Evolutionary conservation across 2,113 vertebrate genomes (phyloP).

Genomic region (Heterochromis multidens): DNA sequence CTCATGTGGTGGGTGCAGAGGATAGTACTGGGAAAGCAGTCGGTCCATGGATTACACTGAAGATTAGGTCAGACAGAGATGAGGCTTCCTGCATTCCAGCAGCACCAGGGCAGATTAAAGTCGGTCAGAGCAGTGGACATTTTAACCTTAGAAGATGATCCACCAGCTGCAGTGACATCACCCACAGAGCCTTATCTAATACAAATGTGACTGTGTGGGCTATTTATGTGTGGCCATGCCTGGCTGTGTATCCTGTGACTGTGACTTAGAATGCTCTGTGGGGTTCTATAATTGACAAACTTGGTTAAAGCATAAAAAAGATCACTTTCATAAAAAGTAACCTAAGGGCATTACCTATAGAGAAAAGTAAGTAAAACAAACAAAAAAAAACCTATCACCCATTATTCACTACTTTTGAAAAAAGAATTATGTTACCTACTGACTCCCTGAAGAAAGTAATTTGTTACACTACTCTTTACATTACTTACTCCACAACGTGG

Average conservation of each 20-base stretch:
- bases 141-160: slow-evolving; percentile 36
- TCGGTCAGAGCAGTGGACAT: slow-evolving; percentile 5
- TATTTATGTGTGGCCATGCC: background rate
- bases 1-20: background rate
- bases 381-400: background rate
- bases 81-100: background rate
- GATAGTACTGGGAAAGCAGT: slow-evolving; percentile 17
- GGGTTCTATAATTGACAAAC: background rate
- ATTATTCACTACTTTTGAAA: background rate
- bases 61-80: slow-evolving; percentile 28
- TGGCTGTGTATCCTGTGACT: background rate
- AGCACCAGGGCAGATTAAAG: slow-evolving; percentile 27
- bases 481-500: background rate
- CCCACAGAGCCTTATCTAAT: background rate
- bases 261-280: background rate
- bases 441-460: too few species aligned
- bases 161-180: background rate
- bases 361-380: background rate
- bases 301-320: background rate
- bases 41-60: slow-evolving; percentile 9
- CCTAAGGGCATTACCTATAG: background rate
- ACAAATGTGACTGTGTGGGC: background rate
- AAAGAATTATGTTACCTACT: background rate
- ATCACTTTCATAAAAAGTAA: background rate
- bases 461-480: too few species aligned